phyloP scores from a whole-genome alignment of 2,888 invertebrate species.

The Tiliacea aurago region DNA sequence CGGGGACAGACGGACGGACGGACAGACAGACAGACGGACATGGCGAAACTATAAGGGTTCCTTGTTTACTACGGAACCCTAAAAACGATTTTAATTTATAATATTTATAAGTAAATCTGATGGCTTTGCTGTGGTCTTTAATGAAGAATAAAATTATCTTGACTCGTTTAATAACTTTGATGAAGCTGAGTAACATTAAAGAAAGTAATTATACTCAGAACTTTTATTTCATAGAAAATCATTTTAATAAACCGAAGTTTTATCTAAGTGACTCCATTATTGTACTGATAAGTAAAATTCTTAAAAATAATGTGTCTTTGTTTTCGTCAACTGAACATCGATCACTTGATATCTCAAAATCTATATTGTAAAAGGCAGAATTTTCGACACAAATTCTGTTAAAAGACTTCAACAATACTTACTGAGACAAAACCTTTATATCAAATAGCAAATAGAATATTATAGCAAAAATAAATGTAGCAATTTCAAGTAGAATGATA shows the following conservation, averaged over 20 bases:
- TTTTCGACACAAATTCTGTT: neutral
- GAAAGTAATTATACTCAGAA: slow-evolving; percentile 9
- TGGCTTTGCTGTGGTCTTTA: neutral
- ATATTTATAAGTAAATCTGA: neutral
- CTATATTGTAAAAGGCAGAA: neutral
- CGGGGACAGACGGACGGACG: no score
- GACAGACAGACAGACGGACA: no score
- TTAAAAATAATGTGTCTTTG: neutral
- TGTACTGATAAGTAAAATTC: neutral
- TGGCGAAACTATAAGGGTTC: no score
- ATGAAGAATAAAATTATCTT: slow-evolving; percentile 15
- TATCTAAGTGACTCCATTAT: neutral
- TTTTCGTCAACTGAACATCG: neutral
- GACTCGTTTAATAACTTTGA: slow-evolving; percentile 16
- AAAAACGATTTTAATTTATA: no score
- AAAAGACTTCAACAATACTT: neutral
- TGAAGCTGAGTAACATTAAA: neutral
- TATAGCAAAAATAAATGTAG: slow-evolving; percentile 5
- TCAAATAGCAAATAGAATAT: no score
- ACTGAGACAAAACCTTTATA: neutral
- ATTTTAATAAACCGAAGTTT: neutral
- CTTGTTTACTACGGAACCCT: no score
- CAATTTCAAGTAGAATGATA: slow-evolving; percentile 20
- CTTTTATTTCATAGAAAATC: neutral
- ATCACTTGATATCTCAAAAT: neutral